These are phyloP conservation scores for Dreissena rostriformis DNA, from an alignment of 1,140 invertebrate species.

Conservation along the genomic window DNA sequence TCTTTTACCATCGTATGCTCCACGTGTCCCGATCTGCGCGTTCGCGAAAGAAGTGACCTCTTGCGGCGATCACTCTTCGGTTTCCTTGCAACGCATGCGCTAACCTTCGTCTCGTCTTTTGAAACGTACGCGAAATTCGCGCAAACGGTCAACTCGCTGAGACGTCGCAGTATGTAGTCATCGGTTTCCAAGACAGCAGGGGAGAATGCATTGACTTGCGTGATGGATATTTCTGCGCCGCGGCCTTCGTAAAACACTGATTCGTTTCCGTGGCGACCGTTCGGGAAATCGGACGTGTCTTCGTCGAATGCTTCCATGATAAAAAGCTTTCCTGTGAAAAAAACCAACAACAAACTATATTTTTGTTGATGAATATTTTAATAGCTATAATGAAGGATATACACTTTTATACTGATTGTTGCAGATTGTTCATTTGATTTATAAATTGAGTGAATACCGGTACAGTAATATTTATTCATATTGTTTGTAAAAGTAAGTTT, in stretches of 20 bases:
- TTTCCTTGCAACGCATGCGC: slow-evolving; percentile 13
- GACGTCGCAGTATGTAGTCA: neutral
- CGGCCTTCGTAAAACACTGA: slow-evolving; percentile 36
- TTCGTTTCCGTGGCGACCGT: slow-evolving; percentile 14
- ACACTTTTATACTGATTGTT: no score
- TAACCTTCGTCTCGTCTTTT: neutral
- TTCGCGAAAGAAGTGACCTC: slow-evolving; percentile 22
- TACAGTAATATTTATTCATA: no score
- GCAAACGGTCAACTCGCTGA: slow-evolving; percentile 31
- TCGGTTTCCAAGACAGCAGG: neutral
- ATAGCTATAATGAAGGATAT: no score
- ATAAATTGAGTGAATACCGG: no score
- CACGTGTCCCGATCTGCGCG: slow-evolving; percentile 29
- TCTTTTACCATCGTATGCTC: slow-evolving; percentile 30
- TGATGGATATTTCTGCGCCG: neutral
- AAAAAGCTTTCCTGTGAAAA: slow-evolving; percentile 17
- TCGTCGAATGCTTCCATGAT: slow-evolving; percentile 28
- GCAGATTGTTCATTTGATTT: no score
- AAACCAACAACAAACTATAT: neutral
- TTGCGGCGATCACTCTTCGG: neutral
- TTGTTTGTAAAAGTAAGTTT: no score
- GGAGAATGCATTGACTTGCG: neutral
- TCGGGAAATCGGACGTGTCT: slow-evolving; percentile 15
- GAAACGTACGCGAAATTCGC: slow-evolving; percentile 28
- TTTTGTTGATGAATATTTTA: no score